Evolutionary conservation across 2,113 vertebrate species (phyloP).

Genomic region (Arenaria interpres): DNA sequence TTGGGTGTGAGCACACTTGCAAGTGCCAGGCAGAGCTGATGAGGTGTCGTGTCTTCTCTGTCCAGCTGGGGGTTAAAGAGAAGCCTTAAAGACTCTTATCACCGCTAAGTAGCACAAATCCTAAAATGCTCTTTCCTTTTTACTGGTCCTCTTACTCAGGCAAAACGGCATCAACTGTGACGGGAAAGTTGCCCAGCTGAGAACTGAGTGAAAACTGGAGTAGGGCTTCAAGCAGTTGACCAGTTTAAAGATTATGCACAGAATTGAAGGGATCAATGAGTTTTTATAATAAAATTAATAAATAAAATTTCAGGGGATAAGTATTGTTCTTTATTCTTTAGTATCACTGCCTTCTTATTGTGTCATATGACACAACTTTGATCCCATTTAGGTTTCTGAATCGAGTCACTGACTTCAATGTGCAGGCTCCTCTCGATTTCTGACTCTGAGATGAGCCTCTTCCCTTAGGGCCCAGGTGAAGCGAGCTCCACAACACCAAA

Average conservation of each 20-base stretch:
- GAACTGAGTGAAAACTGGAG: not conserved
- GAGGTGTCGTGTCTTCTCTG: not conserved
- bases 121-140: not conserved
- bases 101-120: fast-evolving
- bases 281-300: not conserved
- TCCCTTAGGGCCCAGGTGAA: not conserved
- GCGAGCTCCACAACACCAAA: not conserved
- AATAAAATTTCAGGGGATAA: not conserved
- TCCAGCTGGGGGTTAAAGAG: not conserved
- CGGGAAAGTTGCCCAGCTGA: not conserved
- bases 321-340: not conserved
- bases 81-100: not conserved
- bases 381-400: not conserved
- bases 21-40: fast-evolving
- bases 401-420: fast-evolving
- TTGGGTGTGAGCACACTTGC: fast-evolving
- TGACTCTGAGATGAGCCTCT: not conserved
- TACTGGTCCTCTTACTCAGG: not conserved
- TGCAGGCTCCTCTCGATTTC: not conserved
- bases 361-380: fast-evolving
- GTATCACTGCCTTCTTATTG: not conserved
- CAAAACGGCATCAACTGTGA: not conserved
- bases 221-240: not conserved
- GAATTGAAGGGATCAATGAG: not conserved
- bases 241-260: not conserved